Evolutionary conservation across 2,888 invertebrate genomes (phyloP), one percentile per base, ranked within the genome.

Genomic region (Psylliodes chrysocephalus): DNA sequence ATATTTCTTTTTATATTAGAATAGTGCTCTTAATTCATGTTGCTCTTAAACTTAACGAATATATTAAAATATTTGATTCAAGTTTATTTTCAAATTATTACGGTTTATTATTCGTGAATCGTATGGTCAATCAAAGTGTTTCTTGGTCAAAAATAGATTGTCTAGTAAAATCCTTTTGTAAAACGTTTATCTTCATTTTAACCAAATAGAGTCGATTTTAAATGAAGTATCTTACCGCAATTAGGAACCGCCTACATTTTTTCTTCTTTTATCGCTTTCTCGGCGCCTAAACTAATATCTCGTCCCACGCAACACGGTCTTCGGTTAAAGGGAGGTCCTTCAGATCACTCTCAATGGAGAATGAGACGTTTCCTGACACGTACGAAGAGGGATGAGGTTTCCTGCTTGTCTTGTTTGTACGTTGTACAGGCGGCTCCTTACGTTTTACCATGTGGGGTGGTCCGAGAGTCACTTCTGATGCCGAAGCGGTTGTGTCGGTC

Each of bases 371-470:
- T 49, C 49, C 49, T 49, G 49, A 47, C 47, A 25, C 14, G 10
- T 47, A 47, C 44, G 47, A 49, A 49, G 49, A 49, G 49, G 49
- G 49, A 49, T 49, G 28, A 49, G 28, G 5, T 25, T 28, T 49
- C 49, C 28, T 10, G 42, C 42, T 42, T 42, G 42, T 42, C 18
- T 42, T 14, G 35, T 35, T 35, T 35, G 35, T 14, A 2, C 4
- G 35, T 35, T 35, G 3, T 35, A 35, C 12, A 12, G 35, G 35
- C 35, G 30, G 35, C 35, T 35, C 8, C 35, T 35, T 35, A 14
- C 14, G 35, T 5, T 35, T 12, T 12, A 35, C 35, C 12, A 35
- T 2, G 35, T n/a, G 46, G 15, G 46, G 46, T 46, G 46, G 46
- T 46, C 46, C 46, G 1, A 35, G 1, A n/a, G 12, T 14, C 12